Evolutionary conservation across 2,797 vertebrate species (phyloP), one percentile per base, ranked within the genome.

Genomic region (Falco peregrinus): DNA sequence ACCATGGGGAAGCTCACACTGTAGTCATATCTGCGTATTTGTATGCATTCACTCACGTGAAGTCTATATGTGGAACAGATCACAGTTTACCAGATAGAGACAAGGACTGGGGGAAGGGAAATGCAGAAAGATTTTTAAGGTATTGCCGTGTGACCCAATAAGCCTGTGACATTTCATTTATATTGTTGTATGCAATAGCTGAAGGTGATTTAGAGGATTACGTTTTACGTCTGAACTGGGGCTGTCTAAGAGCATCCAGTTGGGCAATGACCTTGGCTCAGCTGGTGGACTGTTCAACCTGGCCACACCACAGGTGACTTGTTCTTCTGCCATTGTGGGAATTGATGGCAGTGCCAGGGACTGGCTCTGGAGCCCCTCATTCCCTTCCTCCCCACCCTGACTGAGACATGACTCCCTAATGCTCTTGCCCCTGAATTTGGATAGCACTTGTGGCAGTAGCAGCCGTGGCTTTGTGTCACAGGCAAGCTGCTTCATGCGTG

Each of bases 141-240:
- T 50, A 25, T 51, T 3, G 1, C 60, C 10, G 14, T 0, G 0
- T 88, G 41, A 74, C 16, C 51, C 39, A 35, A 0, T 39, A 54
- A 53, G 12, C 64, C 76, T 37, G 35, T 60, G 64, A 33, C 7
- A 4, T 93, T 91, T 86, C 11, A 51, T 68, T 77, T 80, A 2
- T 56, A 8, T 25, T 69, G 18, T 61, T 83, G 33, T 65, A 63
- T 82, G 47, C 63, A 61, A 0, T 17, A 71, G 37, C 61, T 79
- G 61, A 79, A 91, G n/a, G 59, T 50, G 51, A 24, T 64, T 57
- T 47, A 78, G 24, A 51, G 25, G 31, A 43, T 67, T 51, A 22
- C 26, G n/a, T 53, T 83, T 83, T 53, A 21, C 37, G 48, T 59
- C 43, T 90, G 39, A 64, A 75, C 50, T 59, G 67, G 29, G n/a